Base-by-base conservation (phyloP, 2,888 invertebrate species). In the Fragum sueziense region DNA sequence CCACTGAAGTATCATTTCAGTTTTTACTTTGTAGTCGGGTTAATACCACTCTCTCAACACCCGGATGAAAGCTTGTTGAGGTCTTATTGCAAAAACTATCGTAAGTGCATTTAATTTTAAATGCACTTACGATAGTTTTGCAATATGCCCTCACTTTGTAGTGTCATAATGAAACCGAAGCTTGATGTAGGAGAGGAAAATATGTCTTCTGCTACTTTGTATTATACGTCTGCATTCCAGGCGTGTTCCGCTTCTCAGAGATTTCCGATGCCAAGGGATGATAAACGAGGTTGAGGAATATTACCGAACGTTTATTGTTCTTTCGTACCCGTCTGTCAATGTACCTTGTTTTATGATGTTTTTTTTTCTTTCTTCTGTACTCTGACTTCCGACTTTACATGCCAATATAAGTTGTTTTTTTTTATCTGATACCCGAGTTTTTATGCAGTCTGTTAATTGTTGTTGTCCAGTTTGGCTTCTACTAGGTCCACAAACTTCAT, bases 141-240 rank as follows among this genome's bases (percentile, higher is more conserved):
- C n/a, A n/a, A n/a, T n/a, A n/a, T n/a, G n/a, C n/a, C n/a, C n/a
- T n/a, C n/a, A n/a, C 33, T 61, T 61, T 61, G 33, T 61, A 61
- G n/a, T n/a, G 33, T 61, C 61, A 61, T 61, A 61, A 61, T 61
- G 61, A 61, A n/a, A 61, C 31, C n/a, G 14, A 33, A 61, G 20
- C 33, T 61, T 33, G 31, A 61, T 61, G 33, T 33, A 31, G n/a
- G n/a, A 33, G 33, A 1, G 33, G 25, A 61, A 33, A 47, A 47
- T 20, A 6, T 33, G 33, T 61, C 61, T 61, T 61, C 61, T 61
- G 61, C 33, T 61, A n/a, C 61, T 33, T 7, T 31, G 61, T 31
- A 61, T 61, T 33, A 61, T 33, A 7, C 33, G 61, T 65, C 65
- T 65, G 41, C 65, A 65, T 65, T 65, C 65, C 65, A 20, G 20